Evolutionary conservation across 2,113 vertebrate genomes (phyloP), one percentile per base, ranked within the genome.

Genomic region (Acrocephalus arundinaceus): DNA sequence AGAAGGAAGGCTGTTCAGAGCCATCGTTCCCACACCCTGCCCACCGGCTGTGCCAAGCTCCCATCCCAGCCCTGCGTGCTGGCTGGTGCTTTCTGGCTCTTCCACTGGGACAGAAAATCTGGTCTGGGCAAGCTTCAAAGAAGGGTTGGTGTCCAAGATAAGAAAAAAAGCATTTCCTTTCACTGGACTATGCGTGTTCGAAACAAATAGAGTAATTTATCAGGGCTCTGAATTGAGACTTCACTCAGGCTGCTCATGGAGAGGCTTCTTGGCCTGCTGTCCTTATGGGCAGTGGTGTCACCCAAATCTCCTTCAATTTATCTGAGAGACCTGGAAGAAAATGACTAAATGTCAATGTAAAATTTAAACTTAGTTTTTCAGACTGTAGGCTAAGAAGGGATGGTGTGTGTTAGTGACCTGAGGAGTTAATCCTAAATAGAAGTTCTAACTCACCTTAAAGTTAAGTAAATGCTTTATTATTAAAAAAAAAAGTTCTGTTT

Each of bases 101-200:
- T 93, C 78, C 65, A 85, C 52, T 49, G 61, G 85, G 52, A 96
- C 79, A 88, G 63, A 92, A 93, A 94, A 86, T 88, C 82, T 83
- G 77, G 90, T 73, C 94, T 88, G 85, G 79, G 79, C 92, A 91
- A 86, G 90, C 85, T 93, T 93, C 75, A 89, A 55, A 92, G 76
- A 71, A 39, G 62, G 17, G 0, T 88, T 95, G 68, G 54, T 93
- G 88, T 92, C 85, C 85, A 93, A 94, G 73, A 96, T 92, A 93
- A 89, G 63, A 30, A 93, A 89, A 80, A 85, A 71, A 46, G 19
- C 35, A 39, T 87, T 96, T 96, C 45, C 79, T 90, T 73, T 93
- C 61, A 61, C n/a, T 92, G 85, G 68, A 65, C 86, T 86, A 31
- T 52, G 31, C 6, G 0, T 68, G 73, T 88, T 94, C 1, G 5